Percentiles rank a stretch among this genome's conserved stretches.
phyloP scores from a whole-genome alignment of 2,888 invertebrate species.

The Cybosia mesomella region DNA sequence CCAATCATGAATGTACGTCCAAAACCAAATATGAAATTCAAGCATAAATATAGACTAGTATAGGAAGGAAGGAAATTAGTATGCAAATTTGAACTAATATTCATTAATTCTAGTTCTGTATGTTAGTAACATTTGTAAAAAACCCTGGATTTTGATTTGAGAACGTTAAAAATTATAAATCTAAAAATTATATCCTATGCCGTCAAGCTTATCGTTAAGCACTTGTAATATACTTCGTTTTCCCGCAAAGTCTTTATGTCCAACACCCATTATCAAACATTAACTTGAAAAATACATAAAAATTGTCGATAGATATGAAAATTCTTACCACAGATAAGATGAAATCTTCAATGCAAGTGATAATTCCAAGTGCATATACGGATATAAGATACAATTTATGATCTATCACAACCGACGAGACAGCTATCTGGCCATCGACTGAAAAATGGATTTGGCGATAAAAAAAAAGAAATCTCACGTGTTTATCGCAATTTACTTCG shows the following conservation, averaged over 20 bases:
- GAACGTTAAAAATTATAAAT: no score
- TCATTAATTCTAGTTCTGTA: no score
- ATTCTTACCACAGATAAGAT: conserved; percentile 54
- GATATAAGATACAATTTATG: conserved; percentile 33
- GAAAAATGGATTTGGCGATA: conserved; percentile 81
- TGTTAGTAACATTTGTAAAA: no score
- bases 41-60: no score
- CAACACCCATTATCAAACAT: conserved; percentile 5
- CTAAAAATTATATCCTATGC: no score
- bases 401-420: conserved; percentile 73
- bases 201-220: background rate
- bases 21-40: background rate
- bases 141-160: no score
- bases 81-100: no score
- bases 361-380: conserved; percentile 36
- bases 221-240: background rate
- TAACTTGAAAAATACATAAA: conserved; percentile 23
- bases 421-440: conserved; percentile 82
- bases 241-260: no score
- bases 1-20: background rate
- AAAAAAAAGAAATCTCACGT: conserved; percentile 74
- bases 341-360: conserved; percentile 41
- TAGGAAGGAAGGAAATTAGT: no score
- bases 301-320: conserved; percentile 24
- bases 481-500: conserved; percentile 82